These are phyloP conservation scores for Thymelicus acteon DNA, from an alignment of 2,888 invertebrate species.

Conservation along the genomic window DNA sequence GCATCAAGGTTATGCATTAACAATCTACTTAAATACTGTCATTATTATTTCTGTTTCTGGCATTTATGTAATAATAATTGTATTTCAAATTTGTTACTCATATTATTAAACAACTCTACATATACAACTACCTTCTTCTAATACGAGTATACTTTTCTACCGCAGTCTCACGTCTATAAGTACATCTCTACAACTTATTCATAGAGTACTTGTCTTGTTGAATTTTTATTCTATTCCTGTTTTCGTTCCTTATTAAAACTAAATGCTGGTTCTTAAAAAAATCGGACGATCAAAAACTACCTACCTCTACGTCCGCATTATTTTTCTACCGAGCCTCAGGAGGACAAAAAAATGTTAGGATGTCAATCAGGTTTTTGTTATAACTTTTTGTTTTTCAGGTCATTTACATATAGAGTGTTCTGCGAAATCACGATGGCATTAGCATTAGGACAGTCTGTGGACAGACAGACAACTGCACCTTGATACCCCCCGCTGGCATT, in stretches of 20 bases:
- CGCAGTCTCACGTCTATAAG: no score
- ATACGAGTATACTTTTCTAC: no score
- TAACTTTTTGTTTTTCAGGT: conserved; percentile 59
- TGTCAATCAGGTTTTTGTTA: conserved; percentile 56
- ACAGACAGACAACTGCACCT: conserved; percentile 48
- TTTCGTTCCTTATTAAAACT: background rate
- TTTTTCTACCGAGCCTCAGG: conserved; percentile 21
- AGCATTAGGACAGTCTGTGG: conserved; percentile 51
- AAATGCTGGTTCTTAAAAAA: background rate
- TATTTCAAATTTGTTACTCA: no score
- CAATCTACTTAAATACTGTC: background rate
- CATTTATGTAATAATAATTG: no score
- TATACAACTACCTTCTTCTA: no score
- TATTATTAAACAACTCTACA: no score
- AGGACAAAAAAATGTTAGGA: conserved; percentile 53
- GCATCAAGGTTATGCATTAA: background rate
- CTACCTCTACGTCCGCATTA: conserved; percentile 1
- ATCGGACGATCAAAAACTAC: background rate
- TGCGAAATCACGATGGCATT: conserved; percentile 61
- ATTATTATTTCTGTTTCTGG: background rate
- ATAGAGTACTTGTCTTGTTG: background rate
- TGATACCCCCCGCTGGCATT: conserved; percentile 35
- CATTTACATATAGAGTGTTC: conserved; percentile 78
- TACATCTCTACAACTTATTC: background rate
- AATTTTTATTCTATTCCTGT: conserved; percentile 1